Evolutionary conservation across 2,797 vertebrate species (phyloP).

Genomic region (Petrocephalus sullivani): DNA sequence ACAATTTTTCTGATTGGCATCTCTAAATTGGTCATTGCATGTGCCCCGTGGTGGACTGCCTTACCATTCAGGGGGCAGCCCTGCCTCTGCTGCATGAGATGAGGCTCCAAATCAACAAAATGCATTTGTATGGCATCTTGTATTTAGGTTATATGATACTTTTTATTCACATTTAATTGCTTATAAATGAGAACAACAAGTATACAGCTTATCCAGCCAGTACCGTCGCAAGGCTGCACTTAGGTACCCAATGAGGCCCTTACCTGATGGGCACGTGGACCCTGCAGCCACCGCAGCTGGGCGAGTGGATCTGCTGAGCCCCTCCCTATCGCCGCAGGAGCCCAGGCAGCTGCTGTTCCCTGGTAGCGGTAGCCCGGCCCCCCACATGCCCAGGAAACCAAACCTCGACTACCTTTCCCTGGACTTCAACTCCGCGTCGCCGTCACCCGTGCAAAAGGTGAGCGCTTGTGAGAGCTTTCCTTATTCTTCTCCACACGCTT

Average conservation of each 20-base stretch:
- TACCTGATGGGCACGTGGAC: neutral
- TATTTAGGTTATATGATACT: neutral
- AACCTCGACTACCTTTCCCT: conserved; percentile 72
- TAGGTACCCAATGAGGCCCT: neutral
- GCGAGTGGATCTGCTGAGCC: neutral
- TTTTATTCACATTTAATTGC: neutral
- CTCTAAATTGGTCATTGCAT: neutral
- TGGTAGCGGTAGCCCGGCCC: conserved; percentile 44
- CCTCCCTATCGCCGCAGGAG: conserved; percentile 49
- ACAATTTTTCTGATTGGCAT: neutral
- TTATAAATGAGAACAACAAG: neutral
- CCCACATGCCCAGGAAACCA: conserved; percentile 61
- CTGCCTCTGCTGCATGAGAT: neutral
- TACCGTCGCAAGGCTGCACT: neutral
- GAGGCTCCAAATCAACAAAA: neutral
- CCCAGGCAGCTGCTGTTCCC: conserved; percentile 51
- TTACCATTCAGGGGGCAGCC: neutral
- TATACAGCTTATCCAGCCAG: neutral
- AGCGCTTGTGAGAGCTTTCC: neutral
- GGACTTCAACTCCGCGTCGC: conserved; percentile 72
- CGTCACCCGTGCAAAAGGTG: conserved; percentile 70
- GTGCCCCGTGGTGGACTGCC: neutral
- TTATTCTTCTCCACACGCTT: no score
- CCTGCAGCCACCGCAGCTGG: neutral
- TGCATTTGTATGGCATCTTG: neutral